phyloP scores from a whole-genome alignment of 1,140 invertebrate species.

The Pomacea maculata region DNA sequence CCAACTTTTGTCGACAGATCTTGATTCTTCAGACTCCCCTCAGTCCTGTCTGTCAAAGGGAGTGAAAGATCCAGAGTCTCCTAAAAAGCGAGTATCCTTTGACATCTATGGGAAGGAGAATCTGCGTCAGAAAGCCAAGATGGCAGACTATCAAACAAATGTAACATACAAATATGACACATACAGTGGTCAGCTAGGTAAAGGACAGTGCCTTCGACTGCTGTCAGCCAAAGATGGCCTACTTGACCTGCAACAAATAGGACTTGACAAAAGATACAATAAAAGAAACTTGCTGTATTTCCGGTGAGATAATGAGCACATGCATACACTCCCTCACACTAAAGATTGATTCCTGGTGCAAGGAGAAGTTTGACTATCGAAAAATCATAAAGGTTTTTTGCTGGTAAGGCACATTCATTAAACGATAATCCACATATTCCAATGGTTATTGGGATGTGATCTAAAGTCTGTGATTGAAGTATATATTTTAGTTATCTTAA shows the following conservation, averaged over 20 bases:
- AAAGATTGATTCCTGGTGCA: no score
- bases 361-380: not conserved
- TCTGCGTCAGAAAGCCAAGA: conserved; percentile 38
- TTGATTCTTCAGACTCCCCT: conserved; percentile 27
- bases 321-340: no score
- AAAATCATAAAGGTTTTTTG: no score
- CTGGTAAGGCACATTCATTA: no score
- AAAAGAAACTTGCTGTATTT: conserved; percentile 49
- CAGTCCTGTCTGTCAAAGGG: conserved; percentile 50
- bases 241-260: conserved; percentile 40
- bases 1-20: conserved; percentile 21
- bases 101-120: conserved; percentile 59
- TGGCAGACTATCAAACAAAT: conserved; percentile 25
- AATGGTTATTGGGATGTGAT: no score
- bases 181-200: conserved; percentile 41
- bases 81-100: conserved; percentile 59
- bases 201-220: conserved; percentile 46
- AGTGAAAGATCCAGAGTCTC: conserved; percentile 48
- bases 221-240: conserved; percentile 48
- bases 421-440: no score
- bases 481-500: not conserved
- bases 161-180: conserved; percentile 31
- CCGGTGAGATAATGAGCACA: conserved; percentile 27
- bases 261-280: conserved; percentile 26
- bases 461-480: not conserved